phyloP scores from a whole-genome alignment of 2,888 invertebrate species.

The Lycaena phlaeas region DNA sequence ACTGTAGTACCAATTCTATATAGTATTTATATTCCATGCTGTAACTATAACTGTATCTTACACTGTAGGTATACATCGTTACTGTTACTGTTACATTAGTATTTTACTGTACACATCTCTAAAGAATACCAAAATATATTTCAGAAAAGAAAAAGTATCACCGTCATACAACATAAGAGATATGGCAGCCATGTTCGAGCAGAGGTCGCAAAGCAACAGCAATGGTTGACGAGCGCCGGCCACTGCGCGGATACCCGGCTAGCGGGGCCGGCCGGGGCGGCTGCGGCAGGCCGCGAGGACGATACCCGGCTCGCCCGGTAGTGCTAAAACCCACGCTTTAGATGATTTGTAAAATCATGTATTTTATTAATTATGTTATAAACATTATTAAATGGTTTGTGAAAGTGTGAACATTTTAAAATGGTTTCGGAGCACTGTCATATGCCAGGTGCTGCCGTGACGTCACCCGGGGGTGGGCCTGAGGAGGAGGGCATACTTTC shows the following conservation, averaged over 20 bases:
- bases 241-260: not conserved
- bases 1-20: too few relatives aligned
- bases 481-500: too few relatives aligned
- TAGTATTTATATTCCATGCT: too few relatives aligned
- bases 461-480: not conserved
- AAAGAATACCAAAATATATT: constrained; percentile 25
- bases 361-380: not conserved
- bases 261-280: too few relatives aligned
- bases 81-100: too few relatives aligned
- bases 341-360: not conserved
- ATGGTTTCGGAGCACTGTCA: not conserved
- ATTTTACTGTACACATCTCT: too few relatives aligned
- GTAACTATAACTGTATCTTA: too few relatives aligned
- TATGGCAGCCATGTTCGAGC: constrained; percentile 88
- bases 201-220: constrained; percentile 67
- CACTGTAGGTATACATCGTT: too few relatives aligned
- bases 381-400: not conserved
- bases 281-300: not conserved
- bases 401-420: not conserved
- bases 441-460: not conserved
- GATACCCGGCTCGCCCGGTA: not conserved
- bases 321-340: not conserved
- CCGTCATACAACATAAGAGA: constrained; percentile 84
- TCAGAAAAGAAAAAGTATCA: constrained; percentile 79
- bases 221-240: constrained; percentile 33